A percentile compares a stretch with the other conserved stretches of the same genome.
Evolutionary conservation across 2,113 vertebrate species (phyloP).

Genomic region (Tachuris rubrigastra): DNA sequence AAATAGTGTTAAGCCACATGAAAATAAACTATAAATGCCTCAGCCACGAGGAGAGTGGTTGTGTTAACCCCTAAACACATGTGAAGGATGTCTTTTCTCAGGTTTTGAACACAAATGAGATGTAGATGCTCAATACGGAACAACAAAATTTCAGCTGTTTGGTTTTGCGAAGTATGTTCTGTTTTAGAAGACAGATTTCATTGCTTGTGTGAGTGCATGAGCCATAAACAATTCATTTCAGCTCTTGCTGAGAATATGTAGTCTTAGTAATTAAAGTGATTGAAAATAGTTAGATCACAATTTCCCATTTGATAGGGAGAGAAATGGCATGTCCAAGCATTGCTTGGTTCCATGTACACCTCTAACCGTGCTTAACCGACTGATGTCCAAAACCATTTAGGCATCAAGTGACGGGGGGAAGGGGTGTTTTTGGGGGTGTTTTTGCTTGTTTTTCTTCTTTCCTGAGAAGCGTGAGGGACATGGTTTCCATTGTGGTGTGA

Average conservation of each 20-base stretch:
- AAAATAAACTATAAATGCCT: not conserved
- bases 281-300: not conserved
- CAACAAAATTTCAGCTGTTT: not conserved
- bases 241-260: not conserved
- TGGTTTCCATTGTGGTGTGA: not conserved
- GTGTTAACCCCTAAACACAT: not conserved
- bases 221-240: not conserved
- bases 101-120: not conserved
- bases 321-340: not conserved
- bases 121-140: accelerated
- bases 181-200: not conserved
- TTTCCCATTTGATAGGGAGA: not conserved
- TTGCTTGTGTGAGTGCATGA: not conserved
- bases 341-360: accelerated
- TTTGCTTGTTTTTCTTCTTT: too few species aligned
- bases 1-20: not conserved
- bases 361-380: not conserved
- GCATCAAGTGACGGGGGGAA: not conserved
- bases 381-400: not conserved
- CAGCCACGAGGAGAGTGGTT: accelerated
- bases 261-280: not conserved
- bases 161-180: not conserved
- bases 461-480: not conserved
- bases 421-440: not conserved
- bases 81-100: not conserved